Evolutionary conservation across 2,888 invertebrate species (phyloP), one percentile per base, ranked within the genome.

Genomic region (Erannis defoliaria): DNA sequence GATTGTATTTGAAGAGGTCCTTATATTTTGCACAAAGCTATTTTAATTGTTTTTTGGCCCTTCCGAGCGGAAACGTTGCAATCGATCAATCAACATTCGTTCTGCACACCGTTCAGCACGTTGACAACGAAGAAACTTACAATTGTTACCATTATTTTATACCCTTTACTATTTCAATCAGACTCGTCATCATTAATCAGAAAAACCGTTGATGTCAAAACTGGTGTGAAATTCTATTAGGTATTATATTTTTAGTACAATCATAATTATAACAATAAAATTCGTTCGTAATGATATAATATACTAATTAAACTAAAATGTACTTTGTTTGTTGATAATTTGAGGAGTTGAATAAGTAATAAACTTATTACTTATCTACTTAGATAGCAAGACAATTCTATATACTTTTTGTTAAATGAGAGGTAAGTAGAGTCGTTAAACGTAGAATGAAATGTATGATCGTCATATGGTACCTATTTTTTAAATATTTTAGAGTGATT

Each of bases 51-150:
- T 89, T 86, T 84, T 80, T 72, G 66, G 60, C 81, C 85, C 85
- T 86, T 81, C 75, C 76, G 70, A 73, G 75, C 78, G 78, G 76
- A 82, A 85, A 84, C 78, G 68, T 78, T 76, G 75, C 76, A 80
- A 72, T 78, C 76, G 73, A 91, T 92, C 85, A 60, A 90, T 93
- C 90, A 90, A 76, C 67, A 86, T 92, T 92, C 76, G 91, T 87
- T 91, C 84, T 79, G 78, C 82, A 69, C 78, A 78, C 58, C 66
- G 61, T 62, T 67, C 55, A 63, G 26, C 50, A 54, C 70, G 77
- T 75, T 74, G 68, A 77, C 72, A 73, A 78, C 76, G 58, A 66
- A 74, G 66, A 64, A 72, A 76, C 76, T 33, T 61, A 58, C 67
- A 70, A 75, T 69, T 72, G 68, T 72, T 67, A 61, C 53, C n/a